Conservation (phyloP, 2,797 vertebrate genomes). For the Syncerus caffer region DNA sequence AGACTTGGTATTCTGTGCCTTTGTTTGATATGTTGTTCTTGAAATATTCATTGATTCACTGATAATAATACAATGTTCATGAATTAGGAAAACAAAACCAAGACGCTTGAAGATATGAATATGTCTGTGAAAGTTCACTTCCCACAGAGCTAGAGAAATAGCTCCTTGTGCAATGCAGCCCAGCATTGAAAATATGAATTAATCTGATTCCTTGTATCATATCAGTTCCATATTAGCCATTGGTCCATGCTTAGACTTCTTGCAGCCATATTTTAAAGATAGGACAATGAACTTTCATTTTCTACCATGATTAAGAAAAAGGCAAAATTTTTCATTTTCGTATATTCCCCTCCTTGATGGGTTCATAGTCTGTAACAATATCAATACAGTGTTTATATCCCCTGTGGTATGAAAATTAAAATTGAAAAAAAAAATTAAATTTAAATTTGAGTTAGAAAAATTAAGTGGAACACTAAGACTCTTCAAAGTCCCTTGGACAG, state of each 20-base stretch:
- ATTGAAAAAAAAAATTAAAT: neutral
- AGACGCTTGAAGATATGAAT: neutral
- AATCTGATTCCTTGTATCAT: neutral
- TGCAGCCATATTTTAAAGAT: neutral
- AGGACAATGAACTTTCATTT: neutral
- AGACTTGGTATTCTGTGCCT: neutral
- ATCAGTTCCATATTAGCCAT: rapidly evolving
- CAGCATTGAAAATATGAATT: neutral
- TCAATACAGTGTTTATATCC: neutral
- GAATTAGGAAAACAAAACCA: neutral
- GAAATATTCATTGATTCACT: neutral
- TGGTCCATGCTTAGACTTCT: neutral
- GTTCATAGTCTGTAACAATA: neutral
- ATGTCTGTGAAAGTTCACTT: neutral
- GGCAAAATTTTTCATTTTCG: neutral
- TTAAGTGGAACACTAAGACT: neutral
- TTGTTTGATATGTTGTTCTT: neutral
- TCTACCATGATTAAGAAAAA: neutral
- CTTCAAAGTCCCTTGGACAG: neutral
- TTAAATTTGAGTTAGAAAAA: neutral
- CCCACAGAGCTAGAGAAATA: neutral
- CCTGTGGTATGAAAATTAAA: neutral
- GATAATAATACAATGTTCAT: neutral
- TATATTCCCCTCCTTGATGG: too few relatives aligned
- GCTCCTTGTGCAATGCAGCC: rapidly evolving